phyloP scores from a whole-genome alignment of 2,113 vertebrate genomes.

The Podarcis cretensis region DNA sequence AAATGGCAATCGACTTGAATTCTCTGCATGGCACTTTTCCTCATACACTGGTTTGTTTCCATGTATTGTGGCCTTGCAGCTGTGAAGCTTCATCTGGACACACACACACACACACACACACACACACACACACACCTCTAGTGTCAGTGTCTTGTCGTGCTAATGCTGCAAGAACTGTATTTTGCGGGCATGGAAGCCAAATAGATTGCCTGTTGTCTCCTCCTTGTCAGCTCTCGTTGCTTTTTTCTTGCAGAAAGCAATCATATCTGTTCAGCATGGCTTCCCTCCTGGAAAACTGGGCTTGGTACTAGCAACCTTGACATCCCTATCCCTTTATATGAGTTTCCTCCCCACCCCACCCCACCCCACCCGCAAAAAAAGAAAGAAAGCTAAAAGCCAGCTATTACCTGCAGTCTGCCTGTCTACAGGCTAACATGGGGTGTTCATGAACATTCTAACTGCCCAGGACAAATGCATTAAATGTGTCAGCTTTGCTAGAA shows the following conservation, averaged over 20 bases:
- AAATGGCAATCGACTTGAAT: not conserved
- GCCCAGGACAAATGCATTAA: not conserved
- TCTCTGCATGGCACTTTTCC: not conserved
- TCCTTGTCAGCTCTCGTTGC: not conserved
- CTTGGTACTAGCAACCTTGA: not conserved
- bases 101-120: not conserved
- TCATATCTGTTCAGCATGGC: not conserved
- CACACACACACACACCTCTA: not conserved
- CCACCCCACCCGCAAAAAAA: too few species aligned
- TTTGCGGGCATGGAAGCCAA: not conserved
- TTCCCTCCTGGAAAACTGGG: not conserved
- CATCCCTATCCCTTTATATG: not conserved
- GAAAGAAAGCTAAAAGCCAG: not conserved
- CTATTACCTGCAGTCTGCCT: not conserved
- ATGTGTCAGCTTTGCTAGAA: not conserved
- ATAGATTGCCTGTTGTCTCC: not conserved
- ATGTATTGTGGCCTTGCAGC: not conserved
- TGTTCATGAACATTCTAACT: not conserved
- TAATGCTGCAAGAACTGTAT: not conserved
- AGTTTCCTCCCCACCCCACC: not conserved
- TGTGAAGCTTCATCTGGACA: too few species aligned
- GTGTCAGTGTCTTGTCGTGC: not conserved
- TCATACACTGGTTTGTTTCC: not conserved
- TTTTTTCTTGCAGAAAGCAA: not conserved
- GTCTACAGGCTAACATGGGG: not conserved